Conservation (phyloP, 2,888 invertebrate genomes). For the Parnassius glacialis region DNA sequence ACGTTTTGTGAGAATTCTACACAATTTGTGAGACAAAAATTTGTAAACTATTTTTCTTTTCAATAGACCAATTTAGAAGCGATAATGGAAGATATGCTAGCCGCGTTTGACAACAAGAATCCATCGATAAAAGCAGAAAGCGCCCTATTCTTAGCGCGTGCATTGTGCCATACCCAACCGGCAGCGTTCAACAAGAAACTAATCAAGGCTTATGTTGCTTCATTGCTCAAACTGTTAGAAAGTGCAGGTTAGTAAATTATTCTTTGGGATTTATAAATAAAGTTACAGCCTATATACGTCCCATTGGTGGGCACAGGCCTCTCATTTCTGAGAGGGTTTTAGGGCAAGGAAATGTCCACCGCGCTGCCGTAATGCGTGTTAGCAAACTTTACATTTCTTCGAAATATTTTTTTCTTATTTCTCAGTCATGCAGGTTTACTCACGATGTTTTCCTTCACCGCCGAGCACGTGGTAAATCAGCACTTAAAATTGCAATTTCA, state of each 20-base stretch:
- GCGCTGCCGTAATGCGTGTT: too few species aligned
- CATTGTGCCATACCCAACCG: constrained; percentile 90
- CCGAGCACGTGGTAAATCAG: too few species aligned
- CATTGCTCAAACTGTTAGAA: constrained; percentile 88
- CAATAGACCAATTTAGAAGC: constrained; percentile 89
- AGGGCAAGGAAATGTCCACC: too few species aligned
- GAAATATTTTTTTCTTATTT: too few species aligned
- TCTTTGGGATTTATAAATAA: not conserved
- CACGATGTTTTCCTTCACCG: too few species aligned
- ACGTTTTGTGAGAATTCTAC: too few species aligned
- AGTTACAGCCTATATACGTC: not conserved
- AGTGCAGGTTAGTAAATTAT: constrained; percentile 82
- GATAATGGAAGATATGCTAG: constrained; percentile 91
- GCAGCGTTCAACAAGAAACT: constrained; percentile 93
- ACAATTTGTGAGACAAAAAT: too few species aligned
- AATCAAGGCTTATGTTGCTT: constrained; percentile 89
- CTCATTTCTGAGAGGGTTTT: too few species aligned
- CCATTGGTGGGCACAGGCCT: too few species aligned
- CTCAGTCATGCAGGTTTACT: too few species aligned
- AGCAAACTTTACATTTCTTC: too few species aligned
- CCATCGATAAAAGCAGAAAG: constrained; percentile 94
- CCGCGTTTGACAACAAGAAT: constrained; percentile 94
- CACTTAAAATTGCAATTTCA: too few species aligned
- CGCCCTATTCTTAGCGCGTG: constrained; percentile 90
- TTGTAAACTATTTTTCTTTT: not conserved